Evolutionary conservation across 2,113 vertebrate species (phyloP).

Genomic region (Microcebus lehilahytsara): DNA sequence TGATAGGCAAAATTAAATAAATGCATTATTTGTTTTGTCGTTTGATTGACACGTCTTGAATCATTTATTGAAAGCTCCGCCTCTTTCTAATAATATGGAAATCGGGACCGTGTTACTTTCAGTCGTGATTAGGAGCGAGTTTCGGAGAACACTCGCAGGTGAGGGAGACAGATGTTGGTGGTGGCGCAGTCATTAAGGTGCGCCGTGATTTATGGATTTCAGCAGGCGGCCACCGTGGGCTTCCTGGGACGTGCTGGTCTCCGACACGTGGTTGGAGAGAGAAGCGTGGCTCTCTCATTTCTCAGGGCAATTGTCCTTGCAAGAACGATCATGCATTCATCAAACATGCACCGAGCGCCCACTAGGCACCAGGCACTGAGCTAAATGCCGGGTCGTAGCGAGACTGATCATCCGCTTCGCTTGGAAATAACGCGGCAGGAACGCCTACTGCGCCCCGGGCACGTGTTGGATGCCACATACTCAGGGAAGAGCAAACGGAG

Average conservation of each 20-base stretch:
- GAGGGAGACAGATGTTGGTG: background rate
- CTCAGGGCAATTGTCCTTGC: background rate
- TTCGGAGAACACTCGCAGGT: background rate
- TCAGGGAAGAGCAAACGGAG: background rate
- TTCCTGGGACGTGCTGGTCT: background rate
- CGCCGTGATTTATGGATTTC: background rate
- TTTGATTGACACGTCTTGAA: slow-evolving; percentile 67
- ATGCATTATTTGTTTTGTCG: slow-evolving; percentile 5
- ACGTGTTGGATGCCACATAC: background rate
- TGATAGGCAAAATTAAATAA: slow-evolving; percentile 34
- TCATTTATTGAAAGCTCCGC: slow-evolving; percentile 64
- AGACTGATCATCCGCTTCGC: rapidly evolving
- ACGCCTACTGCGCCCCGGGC: background rate
- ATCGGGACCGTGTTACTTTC: slow-evolving; percentile 57
- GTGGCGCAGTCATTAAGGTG: background rate
- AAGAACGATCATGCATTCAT: background rate
- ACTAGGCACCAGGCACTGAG: background rate
- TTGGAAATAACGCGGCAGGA: rapidly evolving
- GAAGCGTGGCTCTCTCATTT: background rate
- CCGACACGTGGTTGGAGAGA: background rate
- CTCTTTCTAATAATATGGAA: slow-evolving; percentile 71
- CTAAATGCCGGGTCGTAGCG: background rate
- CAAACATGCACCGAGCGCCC: background rate
- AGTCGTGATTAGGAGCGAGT: slow-evolving; percentile 17
- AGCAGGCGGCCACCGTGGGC: rapidly evolving